phyloP scores from a whole-genome alignment of 2,888 invertebrate genomes.

The Neria commutata region DNA sequence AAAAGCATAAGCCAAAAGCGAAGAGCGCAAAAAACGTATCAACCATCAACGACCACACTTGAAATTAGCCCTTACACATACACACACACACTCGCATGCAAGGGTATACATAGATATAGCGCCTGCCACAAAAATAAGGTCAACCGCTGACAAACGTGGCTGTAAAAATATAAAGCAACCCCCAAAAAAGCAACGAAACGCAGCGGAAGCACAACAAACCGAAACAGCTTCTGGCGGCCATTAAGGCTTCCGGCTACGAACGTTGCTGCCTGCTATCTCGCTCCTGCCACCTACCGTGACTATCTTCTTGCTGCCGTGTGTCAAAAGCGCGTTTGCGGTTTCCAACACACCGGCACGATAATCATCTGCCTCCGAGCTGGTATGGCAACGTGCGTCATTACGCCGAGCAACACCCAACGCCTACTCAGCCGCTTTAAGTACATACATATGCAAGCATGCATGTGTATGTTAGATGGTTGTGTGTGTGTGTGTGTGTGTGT shows the following conservation, averaged over 20 bases:
- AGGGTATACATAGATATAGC: no score
- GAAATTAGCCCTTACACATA: neutral
- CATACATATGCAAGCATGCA: no score
- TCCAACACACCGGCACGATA: neutral
- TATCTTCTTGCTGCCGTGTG: constrained; percentile 4
- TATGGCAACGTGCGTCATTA: no score
- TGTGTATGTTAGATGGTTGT: neutral
- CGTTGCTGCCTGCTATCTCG: neutral
- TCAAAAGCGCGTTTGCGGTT: constrained; percentile 8
- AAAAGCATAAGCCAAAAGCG: neutral
- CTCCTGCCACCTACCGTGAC: neutral
- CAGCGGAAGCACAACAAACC: constrained; percentile 1
- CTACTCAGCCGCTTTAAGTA: no score
- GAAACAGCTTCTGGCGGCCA: constrained; percentile 23
- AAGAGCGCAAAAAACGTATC: neutral
- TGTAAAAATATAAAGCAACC: neutral
- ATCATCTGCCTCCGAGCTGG: constrained; percentile 1
- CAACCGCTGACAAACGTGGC: neutral
- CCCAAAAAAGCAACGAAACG: neutral
- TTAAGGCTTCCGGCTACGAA: constrained; percentile 10
- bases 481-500: neutral
- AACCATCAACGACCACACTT: constrained; percentile 1
- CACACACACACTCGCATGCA: neutral
- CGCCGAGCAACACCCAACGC: no score
- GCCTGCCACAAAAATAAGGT: neutral